A percentile compares a stretch with the other conserved stretches of the same genome.
Evolutionary conservation across 2,888 invertebrate genomes (phyloP).

Genomic region (Drosophila tripunctata): DNA sequence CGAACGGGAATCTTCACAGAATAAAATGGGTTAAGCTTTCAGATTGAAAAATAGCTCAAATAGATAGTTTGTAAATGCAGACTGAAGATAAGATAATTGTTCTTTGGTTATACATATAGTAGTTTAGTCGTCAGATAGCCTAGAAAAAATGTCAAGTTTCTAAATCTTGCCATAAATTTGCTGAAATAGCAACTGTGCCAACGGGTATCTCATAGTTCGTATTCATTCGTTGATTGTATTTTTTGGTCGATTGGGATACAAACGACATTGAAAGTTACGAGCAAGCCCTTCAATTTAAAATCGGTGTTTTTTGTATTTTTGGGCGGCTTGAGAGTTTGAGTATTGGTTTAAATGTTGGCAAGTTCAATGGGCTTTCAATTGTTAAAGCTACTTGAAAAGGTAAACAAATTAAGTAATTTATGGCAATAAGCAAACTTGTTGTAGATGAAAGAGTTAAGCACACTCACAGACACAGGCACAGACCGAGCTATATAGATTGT

Average conservation of each 20-base stretch:
- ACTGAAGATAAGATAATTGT: too few relatives aligned
- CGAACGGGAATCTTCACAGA: background rate
- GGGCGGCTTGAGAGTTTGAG: slow-evolving; percentile 4
- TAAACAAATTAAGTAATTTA: slow-evolving; percentile 73
- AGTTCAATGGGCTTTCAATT: slow-evolving; percentile 58
- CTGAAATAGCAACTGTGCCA: too few relatives aligned
- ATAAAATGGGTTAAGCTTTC: too few relatives aligned
- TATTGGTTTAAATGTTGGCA: slow-evolving; percentile 37
- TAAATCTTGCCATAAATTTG: too few relatives aligned
- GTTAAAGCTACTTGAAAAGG: slow-evolving; percentile 45
- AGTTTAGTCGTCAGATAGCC: too few relatives aligned
- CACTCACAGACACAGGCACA: background rate
- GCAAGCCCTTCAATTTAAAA: slow-evolving; percentile 47
- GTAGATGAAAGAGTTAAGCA: slow-evolving; percentile 19
- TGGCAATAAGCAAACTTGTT: slow-evolving; percentile 37
- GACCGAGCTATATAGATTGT: background rate
- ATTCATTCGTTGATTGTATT: background rate
- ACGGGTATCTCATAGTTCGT: background rate
- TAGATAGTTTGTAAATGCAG: too few relatives aligned
- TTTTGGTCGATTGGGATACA: background rate
- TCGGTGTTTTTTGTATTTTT: background rate
- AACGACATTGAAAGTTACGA: slow-evolving; percentile 72
- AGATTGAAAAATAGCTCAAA: too few relatives aligned
- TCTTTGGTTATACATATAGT: too few relatives aligned
- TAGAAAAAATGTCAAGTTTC: too few relatives aligned